Evolutionary conservation across 2,113 vertebrate genomes (phyloP), one percentile per base, ranked within the genome.

Genomic region (Mormyrus lacerda): DNA sequence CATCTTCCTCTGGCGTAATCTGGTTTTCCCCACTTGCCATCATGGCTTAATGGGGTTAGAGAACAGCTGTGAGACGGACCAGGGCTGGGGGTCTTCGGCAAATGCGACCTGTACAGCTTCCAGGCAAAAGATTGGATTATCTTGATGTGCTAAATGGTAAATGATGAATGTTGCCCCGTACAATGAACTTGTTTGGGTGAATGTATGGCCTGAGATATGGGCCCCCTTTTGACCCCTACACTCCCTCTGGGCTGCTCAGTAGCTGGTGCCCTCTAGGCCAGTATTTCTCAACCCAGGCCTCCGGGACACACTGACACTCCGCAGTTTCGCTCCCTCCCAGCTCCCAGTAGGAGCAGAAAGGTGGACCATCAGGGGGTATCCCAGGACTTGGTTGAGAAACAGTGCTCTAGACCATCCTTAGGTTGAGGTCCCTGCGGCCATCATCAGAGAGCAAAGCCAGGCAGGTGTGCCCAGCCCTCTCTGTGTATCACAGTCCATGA

Each of bases 381-480:
- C n/a, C 2, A 65, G n/a, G 61, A 31, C n/a, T 1, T 6, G 10
- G 9, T 11, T 69, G 61, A 69, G 27, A 31, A 69, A 31, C 61
- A 31, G 3, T 69, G n/a, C 83, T 85, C 44, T 58, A 45, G 85
- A 27, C 73, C 31, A 79, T 21, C 13, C 31, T 19, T 39, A 79
- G 73, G 31, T 79, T 15, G 73, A 2, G 73, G 17, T 73, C 39
- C 79, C 50, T 69, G 50, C 65, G 35, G 85, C 31, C 47, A 44
- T 9, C 65, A 65, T n/a, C 42, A 82, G 45, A 47, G 39, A 90
- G 84, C 69, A 45, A 42, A 93, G 88, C 45, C 84, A 89, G 76
- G 91, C 17, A 48, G 90, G 92, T 93, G 92, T 89, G 90, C 91
- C 92, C 69, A 44, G 82, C 90, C 91, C 93, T 87, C 84, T 88